A percentile compares a stretch with the other conserved stretches of the same genome.
Evolutionary conservation across 1,140 invertebrate genomes (phyloP).

Genomic region (Araneus ventricosus): DNA sequence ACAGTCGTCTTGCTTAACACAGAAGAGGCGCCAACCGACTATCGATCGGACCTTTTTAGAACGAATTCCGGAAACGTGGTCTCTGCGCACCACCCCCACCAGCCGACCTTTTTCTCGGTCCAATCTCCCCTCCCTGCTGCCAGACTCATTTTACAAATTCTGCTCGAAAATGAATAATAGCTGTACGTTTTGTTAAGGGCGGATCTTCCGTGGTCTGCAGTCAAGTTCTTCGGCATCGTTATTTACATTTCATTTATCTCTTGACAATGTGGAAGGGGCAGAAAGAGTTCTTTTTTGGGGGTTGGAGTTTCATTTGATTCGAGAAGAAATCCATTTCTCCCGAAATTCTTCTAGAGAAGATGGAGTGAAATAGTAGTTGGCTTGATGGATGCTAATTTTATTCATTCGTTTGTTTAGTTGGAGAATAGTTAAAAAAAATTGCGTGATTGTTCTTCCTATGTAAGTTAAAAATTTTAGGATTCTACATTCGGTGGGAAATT

Average conservation of each 20-base stretch:
- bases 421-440: too few species aligned
- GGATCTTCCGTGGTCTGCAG: not conserved
- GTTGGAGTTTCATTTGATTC: not conserved
- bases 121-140: not conserved
- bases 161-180: slow-evolving; percentile 49
- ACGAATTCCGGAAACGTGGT: slow-evolving; percentile 64
- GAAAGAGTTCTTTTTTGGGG: not conserved
- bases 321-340: not conserved
- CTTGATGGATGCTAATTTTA: not conserved
- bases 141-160: slow-evolving; percentile 27
- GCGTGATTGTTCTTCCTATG: too few species aligned
- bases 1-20: slow-evolving; percentile 44
- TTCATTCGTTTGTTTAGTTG: too few species aligned
- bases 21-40: slow-evolving; percentile 45
- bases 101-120: not conserved
- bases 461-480: too few species aligned
- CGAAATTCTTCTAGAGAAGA: not conserved
- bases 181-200: not conserved
- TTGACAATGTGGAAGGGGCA: not conserved
- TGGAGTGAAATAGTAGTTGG: not conserved
- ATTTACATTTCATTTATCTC: slow-evolving; percentile 34
- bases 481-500: too few species aligned
- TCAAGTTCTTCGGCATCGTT: not conserved
- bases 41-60: slow-evolving; percentile 67
- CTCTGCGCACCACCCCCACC: not conserved